Percentiles rank a stretch among this genome's conserved stretches.
phyloP scores from a whole-genome alignment of 2,888 invertebrate species.

The Nematopogon swammerdamellus region DNA sequence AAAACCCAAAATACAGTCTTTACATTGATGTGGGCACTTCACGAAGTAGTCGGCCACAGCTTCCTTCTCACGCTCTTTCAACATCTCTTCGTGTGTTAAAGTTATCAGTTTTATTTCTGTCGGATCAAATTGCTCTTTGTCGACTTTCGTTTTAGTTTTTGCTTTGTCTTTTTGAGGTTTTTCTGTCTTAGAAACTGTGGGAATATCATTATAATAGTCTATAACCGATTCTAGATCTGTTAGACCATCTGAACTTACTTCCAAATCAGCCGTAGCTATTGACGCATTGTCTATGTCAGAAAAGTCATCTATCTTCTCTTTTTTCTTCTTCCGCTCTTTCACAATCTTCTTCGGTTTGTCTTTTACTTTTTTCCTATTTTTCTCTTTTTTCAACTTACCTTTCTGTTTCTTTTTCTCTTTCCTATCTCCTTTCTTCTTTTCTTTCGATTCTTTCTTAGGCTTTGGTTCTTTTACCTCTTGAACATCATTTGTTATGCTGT shows the following conservation, averaged over 20 bases:
- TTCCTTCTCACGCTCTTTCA: constrained; percentile 1
- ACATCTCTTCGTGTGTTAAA: constrained; percentile 1
- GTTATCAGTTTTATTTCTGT: background rate
- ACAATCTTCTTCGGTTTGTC: background rate
- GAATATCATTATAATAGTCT: background rate
- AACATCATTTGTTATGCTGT: constrained; percentile 15
- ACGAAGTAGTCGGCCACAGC: background rate
- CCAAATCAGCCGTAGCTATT: background rate
- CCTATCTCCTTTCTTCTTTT: background rate
- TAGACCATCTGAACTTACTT: background rate
- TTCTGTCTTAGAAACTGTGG: background rate
- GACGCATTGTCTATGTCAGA: background rate
- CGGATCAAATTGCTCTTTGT: background rate
- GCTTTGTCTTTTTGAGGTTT: background rate
- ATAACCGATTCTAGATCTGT: background rate
- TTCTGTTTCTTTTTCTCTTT: constrained; percentile 5
- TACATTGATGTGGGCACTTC: constrained; percentile 1
- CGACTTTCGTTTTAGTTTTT: background rate
- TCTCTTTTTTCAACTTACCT: constrained; percentile 5
- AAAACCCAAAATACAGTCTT: background rate
- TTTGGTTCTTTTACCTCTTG: background rate
- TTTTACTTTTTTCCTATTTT: background rate
- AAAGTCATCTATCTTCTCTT: background rate
- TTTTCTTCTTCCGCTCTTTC: background rate
- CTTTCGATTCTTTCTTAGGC: background rate